These are phyloP conservation scores for Pocillopora damicornis DNA, from an alignment of 64 coral and sea anemone genomes.

Conservation along the genomic window DNA sequence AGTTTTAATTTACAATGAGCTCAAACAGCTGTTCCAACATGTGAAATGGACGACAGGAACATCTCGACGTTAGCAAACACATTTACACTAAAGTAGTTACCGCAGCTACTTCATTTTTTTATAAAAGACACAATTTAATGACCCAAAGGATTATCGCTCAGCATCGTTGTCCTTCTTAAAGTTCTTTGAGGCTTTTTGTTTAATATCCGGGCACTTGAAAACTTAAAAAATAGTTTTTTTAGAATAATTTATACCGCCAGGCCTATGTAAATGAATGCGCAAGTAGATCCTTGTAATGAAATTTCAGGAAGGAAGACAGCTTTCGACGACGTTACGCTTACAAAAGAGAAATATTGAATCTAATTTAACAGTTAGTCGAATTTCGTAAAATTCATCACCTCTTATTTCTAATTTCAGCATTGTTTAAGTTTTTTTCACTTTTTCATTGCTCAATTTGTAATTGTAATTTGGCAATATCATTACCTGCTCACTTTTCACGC, in stretches of 20 bases:
- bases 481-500: too few species aligned
- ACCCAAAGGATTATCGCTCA: neutral
- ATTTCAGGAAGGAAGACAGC: neutral
- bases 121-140: neutral
- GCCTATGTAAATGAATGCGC: neutral
- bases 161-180: neutral
- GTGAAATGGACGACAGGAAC: neutral
- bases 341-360: neutral
- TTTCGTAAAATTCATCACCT: neutral
- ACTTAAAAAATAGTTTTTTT: neutral
- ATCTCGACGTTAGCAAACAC: neutral
- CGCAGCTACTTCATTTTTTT: neutral
- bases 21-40: neutral
- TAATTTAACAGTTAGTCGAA: neutral
- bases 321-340: slow-evolving; percentile 1
- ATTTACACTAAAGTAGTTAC: neutral
- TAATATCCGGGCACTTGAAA: neutral
- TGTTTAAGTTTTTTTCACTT: neutral
- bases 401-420: neutral
- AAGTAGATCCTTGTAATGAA: neutral
- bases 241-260: neutral
- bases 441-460: neutral
- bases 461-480: neutral
- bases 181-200: neutral
- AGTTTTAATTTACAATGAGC: neutral